phyloP scores from a whole-genome alignment of 2,888 invertebrate species.

The Monochamus alternatus region DNA sequence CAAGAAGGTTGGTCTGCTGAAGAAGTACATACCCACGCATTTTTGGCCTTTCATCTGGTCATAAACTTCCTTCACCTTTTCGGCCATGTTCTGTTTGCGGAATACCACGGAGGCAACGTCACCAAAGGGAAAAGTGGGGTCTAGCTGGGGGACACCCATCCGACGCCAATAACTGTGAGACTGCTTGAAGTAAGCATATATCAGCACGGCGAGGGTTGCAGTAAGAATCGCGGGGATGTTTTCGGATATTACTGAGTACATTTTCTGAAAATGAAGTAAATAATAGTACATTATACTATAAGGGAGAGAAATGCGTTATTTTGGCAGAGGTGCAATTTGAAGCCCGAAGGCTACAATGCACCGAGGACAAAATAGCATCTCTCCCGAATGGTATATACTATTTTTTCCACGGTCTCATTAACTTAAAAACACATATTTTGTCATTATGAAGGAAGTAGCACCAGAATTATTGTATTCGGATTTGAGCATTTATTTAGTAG shows the following conservation, averaged over 20 bases:
- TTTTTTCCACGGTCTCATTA: no score
- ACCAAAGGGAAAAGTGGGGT: conserved; percentile 78
- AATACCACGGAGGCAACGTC: conserved; percentile 74
- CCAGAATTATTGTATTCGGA: no score
- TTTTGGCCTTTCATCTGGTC: conserved; percentile 68
- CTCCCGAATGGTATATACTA: no score
- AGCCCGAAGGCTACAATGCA: no score
- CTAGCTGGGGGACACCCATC: conserved; percentile 73
- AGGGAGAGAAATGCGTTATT: no score
- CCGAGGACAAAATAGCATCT: no score
- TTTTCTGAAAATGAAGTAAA: not conserved
- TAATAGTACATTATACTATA: not conserved
- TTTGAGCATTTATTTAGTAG: no score
- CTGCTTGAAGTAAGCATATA: conserved; percentile 67
- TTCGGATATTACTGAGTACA: not conserved
- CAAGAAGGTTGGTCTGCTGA: conserved; percentile 76
- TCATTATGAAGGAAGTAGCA: no score
- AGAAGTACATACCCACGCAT: conserved; percentile 77
- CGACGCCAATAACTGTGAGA: conserved; percentile 76
- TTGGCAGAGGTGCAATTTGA: no score
- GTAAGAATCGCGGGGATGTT: conserved; percentile 2
- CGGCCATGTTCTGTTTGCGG: conserved; percentile 75
- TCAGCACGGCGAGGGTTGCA: conserved; percentile 31
- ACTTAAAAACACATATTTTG: no score
- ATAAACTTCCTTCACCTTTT: conserved; percentile 76